Percentiles rank a stretch among this genome's conserved stretches.
Conservation (phyloP, 2,888 invertebrate genomes). For the Lithophane semibrunnea region DNA sequence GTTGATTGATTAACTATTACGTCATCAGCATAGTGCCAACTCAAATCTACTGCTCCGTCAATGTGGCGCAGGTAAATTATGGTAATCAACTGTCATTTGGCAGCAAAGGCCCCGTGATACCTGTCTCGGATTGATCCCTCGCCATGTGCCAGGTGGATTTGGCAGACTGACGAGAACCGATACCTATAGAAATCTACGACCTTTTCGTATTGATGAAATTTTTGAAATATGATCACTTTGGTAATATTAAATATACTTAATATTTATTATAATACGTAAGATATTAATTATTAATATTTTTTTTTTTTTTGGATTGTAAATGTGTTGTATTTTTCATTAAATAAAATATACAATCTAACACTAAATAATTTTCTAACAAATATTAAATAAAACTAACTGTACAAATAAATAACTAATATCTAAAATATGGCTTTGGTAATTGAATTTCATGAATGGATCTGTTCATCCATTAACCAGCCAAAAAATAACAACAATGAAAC, state of each 20-base stretch:
- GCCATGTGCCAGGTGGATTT: conserved; percentile 56
- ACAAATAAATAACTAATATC: no score
- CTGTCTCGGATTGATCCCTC: conserved; percentile 31
- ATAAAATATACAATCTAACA: no score
- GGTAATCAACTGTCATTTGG: conserved; percentile 48
- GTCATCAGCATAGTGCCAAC: conserved; percentile 15
- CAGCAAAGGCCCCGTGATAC: conserved; percentile 10
- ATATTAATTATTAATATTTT: no score
- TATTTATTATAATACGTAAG: no score
- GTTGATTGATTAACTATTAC: not conserved
- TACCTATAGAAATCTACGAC: not conserved
- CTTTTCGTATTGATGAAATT: conserved; percentile 4
- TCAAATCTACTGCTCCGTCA: not conserved
- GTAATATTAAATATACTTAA: no score
- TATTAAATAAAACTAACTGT: no score
- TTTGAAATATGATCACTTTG: conserved; percentile 19
- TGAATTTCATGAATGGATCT: not conserved
- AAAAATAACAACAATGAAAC: not conserved
- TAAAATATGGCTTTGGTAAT: no score
- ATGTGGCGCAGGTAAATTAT: conserved; percentile 17
- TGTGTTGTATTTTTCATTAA: no score
- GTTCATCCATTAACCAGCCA: not conserved
- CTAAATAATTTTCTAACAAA: no score
- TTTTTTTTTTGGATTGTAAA: no score
- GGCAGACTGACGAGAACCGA: conserved; percentile 32